A percentile compares a stretch with the other conserved stretches of the same genome.
phyloP scores from a whole-genome alignment of 1,140 invertebrate species.

The Drosophila rhopaloa region DNA sequence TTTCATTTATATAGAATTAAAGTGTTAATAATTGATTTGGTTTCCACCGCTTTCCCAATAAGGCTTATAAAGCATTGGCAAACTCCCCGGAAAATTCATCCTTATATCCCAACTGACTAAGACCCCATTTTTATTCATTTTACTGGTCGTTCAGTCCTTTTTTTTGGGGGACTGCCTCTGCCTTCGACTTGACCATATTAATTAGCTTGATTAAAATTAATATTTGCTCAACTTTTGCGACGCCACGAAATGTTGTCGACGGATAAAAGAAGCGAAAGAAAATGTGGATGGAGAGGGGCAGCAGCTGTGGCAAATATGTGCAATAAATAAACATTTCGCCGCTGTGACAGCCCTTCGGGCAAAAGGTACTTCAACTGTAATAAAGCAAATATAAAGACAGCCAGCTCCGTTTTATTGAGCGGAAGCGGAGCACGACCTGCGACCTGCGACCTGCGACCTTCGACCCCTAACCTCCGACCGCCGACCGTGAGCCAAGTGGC shows the following conservation, averaged over 20 bases:
- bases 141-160: conserved; percentile 6
- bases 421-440: conserved; percentile 52
- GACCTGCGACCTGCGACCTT: conserved; percentile 16
- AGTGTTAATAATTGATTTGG: no score
- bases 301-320: conserved; percentile 47
- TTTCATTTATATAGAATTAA: no score
- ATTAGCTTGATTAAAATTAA: conserved; percentile 84
- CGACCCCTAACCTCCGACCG: conserved; percentile 8
- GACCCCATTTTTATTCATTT: conserved; percentile 63
- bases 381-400: conserved; percentile 78
- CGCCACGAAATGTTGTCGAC: conserved; percentile 45
- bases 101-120: conserved; percentile 28
- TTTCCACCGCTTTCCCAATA: no score
- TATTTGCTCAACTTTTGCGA: conserved; percentile 68
- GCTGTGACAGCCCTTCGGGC: conserved; percentile 54
- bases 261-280: not conserved
- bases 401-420: conserved; percentile 72
- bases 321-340: conserved; percentile 79
- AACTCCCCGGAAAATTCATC: not conserved
- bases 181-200: conserved; percentile 75
- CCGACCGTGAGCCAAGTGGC: conserved; percentile 29
- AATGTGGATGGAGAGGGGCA: conserved; percentile 1
- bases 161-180: conserved; percentile 10
- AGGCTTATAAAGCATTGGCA: not conserved
- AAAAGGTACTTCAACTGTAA: conserved; percentile 67